Evolutionary conservation across 1,140 invertebrate genomes (phyloP).

Genomic region (Penaeus japonicus): DNA sequence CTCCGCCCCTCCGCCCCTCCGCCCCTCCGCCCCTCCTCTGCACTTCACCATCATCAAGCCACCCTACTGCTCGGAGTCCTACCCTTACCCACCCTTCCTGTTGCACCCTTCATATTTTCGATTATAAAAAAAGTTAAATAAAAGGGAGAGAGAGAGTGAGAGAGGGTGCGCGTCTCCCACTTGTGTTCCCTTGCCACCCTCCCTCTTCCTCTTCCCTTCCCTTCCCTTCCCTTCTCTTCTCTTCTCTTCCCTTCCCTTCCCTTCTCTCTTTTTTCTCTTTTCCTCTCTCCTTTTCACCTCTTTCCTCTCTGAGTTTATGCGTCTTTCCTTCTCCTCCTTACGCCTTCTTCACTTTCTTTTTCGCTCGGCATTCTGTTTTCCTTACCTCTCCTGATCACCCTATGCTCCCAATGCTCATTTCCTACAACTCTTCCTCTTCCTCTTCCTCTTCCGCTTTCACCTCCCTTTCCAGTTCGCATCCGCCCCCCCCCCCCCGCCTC

Average conservation of each 20-base stretch:
- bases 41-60: neutral
- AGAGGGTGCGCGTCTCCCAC: too few species aligned
- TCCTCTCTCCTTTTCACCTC: neutral
- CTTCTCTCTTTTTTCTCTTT: neutral
- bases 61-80: neutral
- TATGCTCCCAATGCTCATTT: neutral
- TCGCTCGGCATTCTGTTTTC: neutral
- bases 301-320: neutral
- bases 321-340: neutral
- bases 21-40: too few species aligned
- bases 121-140: constrained; percentile 35
- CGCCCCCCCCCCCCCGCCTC: neutral
- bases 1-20: neutral
- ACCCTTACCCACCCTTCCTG: constrained; percentile 22
- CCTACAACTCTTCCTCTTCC: neutral
- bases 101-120: constrained; percentile 34
- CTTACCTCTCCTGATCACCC: neutral
- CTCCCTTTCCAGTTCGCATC: neutral
- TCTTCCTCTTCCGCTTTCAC: neutral
- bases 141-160: constrained; percentile 6
- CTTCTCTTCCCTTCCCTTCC: neutral
- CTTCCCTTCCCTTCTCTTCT: neutral
- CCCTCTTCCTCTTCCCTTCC: constrained; percentile 1
- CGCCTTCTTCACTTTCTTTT: neutral
- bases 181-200: neutral